A percentile compares a stretch with the other conserved stretches of the same genome.
phyloP scores from a whole-genome alignment of 1,140 invertebrate species.

The Schlechtendalia chinensis region DNA sequence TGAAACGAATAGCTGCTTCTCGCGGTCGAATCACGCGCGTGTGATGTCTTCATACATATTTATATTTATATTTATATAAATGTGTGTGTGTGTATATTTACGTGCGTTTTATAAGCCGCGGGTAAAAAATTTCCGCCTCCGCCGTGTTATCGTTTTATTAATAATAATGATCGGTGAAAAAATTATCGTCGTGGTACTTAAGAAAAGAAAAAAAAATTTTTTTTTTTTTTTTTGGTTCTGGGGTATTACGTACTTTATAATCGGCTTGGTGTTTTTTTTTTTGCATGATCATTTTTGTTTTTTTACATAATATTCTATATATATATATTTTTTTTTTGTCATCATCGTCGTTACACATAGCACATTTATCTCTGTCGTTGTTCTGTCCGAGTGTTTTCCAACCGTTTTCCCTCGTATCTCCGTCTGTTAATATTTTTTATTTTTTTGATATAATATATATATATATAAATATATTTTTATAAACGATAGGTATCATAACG shows the following conservation, averaged over 20 bases:
- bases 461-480: background rate
- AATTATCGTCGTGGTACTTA: background rate
- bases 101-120: too few species aligned
- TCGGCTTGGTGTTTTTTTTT: conserved; percentile 47
- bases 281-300: conserved; percentile 43
- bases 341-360: conserved; percentile 15
- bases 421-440: too few species aligned
- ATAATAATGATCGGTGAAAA: background rate
- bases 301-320: background rate
- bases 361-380: conserved; percentile 14
- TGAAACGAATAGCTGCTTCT: conserved; percentile 7
- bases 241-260: too few species aligned
- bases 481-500: too few species aligned
- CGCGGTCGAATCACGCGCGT: background rate
- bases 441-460: too few species aligned
- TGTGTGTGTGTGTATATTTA: too few species aligned
- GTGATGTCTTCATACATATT: background rate
- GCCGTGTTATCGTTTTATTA: too few species aligned
- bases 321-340: too few species aligned
- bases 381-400: conserved; percentile 31
- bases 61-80: too few species aligned
- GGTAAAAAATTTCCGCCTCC: too few species aligned
- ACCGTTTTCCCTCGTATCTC: too few species aligned
- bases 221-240: conserved; percentile 28
- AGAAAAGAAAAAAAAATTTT: too few species aligned